Evolutionary conservation across 2,888 invertebrate genomes (phyloP), one percentile per base, ranked within the genome.

Genomic region (Lasioglossum figueresi): DNA sequence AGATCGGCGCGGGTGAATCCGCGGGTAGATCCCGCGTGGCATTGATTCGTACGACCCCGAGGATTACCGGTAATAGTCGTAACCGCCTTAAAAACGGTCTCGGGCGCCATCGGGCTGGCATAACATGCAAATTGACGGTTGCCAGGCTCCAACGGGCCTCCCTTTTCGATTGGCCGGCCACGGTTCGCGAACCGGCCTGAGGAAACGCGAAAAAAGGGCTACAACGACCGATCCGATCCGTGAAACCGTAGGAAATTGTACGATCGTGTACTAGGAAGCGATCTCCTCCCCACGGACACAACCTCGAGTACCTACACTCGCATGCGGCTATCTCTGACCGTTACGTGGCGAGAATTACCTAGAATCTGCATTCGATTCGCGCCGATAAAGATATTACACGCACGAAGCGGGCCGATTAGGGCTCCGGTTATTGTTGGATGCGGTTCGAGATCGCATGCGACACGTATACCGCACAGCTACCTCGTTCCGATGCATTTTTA

Each of bases 31-130:
- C 88, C 86, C 88, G 86, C 52, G 52, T 88, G 91, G 89, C 89
- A 91, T 91, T 92, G 92, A 92, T 92, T 92, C 86, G 89, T 88
- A 88, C 89, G 91, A 91, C 91, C 93, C 86, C 91, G 84, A 90
- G 89, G 88, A 92, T 91, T 91, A 92, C 86, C 66, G 73, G 86
- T 90, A 90, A 92, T 92, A 89, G 88, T 91, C 84, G 88, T 91
- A 92, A 92, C 90, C 84, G 90, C 89, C 89, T 92, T 91, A 91
- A 91, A 91, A 91, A 89, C 79, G 80, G 86, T 87, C 87, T 84
- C 87, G 89, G 87, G 89, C 88, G 89, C 88, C 91, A 91, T 85
- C 83, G 88, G 59, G 81, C 83, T 84, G 78, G 88, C 88, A 83
- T 89, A 90, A 85, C 89, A 92, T 91, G 93, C 88, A 92, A 91